Base-by-base conservation (phyloP, 2,113 vertebrate genomes). In the Xenotilapia longispinis region DNA sequence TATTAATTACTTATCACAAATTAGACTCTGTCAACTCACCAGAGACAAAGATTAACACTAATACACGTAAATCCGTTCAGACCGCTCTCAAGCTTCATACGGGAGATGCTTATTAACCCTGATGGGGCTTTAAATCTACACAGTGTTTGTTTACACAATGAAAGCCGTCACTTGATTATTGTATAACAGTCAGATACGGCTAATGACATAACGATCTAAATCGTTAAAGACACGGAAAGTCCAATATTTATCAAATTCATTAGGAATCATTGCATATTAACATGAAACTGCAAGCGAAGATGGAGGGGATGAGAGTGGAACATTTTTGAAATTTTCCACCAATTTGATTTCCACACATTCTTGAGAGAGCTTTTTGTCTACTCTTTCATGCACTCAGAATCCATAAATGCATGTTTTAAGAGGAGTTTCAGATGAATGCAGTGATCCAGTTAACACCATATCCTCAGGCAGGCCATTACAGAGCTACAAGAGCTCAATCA, bases 21-120 rank as follows among this genome's bases (percentile, higher is more conserved):
- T 91, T 85, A 89, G 26, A 49, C 79, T 82, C 81, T 86, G 87
- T 89, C 83, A 88, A 51, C 81, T 83, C 90, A 47, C 89, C 84
- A 23, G 21, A 73, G 68, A 60, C 54, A 45, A 38, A 88, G 68
- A 92, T 91, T 82, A 85, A 68, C 55, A 7, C 82, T 80, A 86
- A 88, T 70, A 57, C 38, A 19, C 33, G 1, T 80, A 84, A 89
- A 91, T 88, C 84, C 75, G 21, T 73, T 85, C 84, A 65, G 89
- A 90, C 86, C 21, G 49, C 65, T 85, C 49, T 70, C 17, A 2
- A 63, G 87, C 83, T 78, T 84, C 33, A 53, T 4, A 42, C 26
- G 17, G 17, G 60, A 80, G 85, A 40, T 9, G 60, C 78, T 21
- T 26, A 57, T 90, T 78, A 83, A 81, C 65, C 83, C 85, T 21